These are phyloP conservation scores for Casuarius casuarius DNA, from an alignment of 2,113 vertebrate species.

Conservation along the genomic window DNA sequence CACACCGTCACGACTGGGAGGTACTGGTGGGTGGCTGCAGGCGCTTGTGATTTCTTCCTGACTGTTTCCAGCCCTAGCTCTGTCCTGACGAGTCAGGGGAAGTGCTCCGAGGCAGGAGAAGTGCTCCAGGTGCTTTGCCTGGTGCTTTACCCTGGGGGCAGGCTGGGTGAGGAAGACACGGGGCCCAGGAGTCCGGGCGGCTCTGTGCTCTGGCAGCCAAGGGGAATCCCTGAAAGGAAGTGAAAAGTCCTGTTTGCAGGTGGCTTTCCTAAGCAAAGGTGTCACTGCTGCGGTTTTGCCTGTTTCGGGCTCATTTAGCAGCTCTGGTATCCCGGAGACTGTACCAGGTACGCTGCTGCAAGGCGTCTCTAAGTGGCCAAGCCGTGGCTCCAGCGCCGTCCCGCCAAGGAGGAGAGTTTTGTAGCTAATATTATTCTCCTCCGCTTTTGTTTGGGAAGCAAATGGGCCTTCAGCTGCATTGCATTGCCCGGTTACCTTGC, in stretches of 20 bases:
- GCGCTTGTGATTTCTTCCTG: not conserved
- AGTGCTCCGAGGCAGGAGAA: not conserved
- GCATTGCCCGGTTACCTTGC: conserved; percentile 46
- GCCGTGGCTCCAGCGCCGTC: not conserved
- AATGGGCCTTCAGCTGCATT: conserved; percentile 40
- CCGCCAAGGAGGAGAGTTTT: not conserved
- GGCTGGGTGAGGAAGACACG: not conserved
- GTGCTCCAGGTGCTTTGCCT: not conserved
- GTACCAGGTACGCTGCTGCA: not conserved
- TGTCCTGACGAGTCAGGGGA: not conserved
- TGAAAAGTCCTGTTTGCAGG: not conserved
- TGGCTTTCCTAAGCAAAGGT: not conserved
- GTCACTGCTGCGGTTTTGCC: not conserved
- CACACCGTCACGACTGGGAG: not conserved
- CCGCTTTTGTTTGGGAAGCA: conserved; percentile 57
- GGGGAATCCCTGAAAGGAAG: not conserved
- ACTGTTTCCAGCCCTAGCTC: too few species aligned
- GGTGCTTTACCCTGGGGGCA: too few species aligned
- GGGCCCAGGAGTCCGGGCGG: not conserved
- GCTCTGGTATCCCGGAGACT: not conserved
- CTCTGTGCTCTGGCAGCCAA: not conserved
- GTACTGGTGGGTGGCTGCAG: accelerated
- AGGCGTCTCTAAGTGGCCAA: not conserved
- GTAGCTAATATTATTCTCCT: not conserved
- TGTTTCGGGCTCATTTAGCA: not conserved